A percentile compares a stretch with the other conserved stretches of the same genome.
Conservation (phyloP, 2,888 invertebrate species). For the Andrena fulva region DNA sequence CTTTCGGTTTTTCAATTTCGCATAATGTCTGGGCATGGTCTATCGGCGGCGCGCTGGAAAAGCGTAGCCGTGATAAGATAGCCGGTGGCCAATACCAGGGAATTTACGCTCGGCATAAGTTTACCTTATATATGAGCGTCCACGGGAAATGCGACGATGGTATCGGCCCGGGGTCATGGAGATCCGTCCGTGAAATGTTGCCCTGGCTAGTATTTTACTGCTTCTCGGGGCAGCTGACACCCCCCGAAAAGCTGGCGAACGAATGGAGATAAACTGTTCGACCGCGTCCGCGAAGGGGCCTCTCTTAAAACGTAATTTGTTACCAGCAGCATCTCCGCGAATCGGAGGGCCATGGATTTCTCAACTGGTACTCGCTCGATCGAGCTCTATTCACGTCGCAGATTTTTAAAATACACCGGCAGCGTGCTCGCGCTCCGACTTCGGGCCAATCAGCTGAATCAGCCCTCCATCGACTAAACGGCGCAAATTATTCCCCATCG, state of each 20-base stretch:
- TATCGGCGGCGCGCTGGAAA: slow-evolving; percentile 74
- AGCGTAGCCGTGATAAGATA: slow-evolving; percentile 83
- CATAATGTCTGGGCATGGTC: slow-evolving; percentile 81
- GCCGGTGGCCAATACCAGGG: slow-evolving; percentile 73
- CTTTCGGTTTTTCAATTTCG: slow-evolving; percentile 84
- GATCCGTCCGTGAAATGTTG: slow-evolving; percentile 80
- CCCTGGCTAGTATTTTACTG: slow-evolving; percentile 78
- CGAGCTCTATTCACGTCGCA: background rate
- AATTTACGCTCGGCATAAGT: slow-evolving; percentile 84
- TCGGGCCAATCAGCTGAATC: background rate
- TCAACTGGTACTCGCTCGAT: background rate
- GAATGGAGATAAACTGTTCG: slow-evolving; percentile 52
- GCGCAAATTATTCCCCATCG: too few species aligned
- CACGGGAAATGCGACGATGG: slow-evolving; percentile 84
- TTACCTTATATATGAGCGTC: slow-evolving; percentile 83
- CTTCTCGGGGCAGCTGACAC: slow-evolving; percentile 55
- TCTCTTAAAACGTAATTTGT: slow-evolving; percentile 46
- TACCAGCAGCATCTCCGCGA: slow-evolving; percentile 10
- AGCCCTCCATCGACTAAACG: background rate
- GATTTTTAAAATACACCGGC: background rate
- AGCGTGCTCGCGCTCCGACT: too few species aligned
- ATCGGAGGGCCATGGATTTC: background rate
- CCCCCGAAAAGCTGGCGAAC: slow-evolving; percentile 39
- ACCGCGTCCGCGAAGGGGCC: slow-evolving; percentile 2
- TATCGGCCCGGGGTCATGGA: slow-evolving; percentile 76